A percentile compares a stretch with the other conserved stretches of the same genome.
Conservation (phyloP, 2,113 vertebrate genomes). For the Mohoua ochrocephala region DNA sequence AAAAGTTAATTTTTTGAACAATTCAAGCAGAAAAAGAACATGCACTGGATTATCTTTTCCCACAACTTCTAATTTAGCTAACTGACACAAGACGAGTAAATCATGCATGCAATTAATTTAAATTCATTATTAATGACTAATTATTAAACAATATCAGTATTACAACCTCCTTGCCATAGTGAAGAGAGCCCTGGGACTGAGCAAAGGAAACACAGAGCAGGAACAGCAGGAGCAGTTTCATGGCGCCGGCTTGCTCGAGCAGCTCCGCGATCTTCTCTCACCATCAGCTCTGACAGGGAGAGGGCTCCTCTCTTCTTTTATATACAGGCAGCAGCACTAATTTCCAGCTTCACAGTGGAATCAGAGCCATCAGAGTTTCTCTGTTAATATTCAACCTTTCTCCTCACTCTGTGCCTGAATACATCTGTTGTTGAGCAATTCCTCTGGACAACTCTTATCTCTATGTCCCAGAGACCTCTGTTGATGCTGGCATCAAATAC, state of each 20-base stretch:
- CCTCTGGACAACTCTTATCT: conserved; percentile 69
- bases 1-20: neutral
- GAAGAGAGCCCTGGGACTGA: neutral
- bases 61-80: neutral
- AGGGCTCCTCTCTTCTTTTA: conserved; percentile 18
- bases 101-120: neutral
- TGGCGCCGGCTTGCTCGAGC: conserved; percentile 24
- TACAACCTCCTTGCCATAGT: conserved; percentile 61
- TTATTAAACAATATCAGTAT: neutral
- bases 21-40: neutral
- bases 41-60: neutral
- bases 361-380: conserved; percentile 19
- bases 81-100: neutral
- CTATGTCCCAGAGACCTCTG: neutral
- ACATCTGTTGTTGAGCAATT: conserved; percentile 70
- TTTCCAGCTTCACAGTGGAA: neutral
- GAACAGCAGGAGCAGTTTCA: conserved; percentile 70
- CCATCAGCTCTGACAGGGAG: neutral
- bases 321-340: neutral
- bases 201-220: conserved; percentile 59
- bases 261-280: conserved; percentile 16
- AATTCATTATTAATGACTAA: neutral
- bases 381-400: conserved; percentile 71
- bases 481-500: conserved; percentile 13
- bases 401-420: conserved; percentile 29